Conservation (phyloP, 2,797 vertebrate species). For the Huso huso region DNA sequence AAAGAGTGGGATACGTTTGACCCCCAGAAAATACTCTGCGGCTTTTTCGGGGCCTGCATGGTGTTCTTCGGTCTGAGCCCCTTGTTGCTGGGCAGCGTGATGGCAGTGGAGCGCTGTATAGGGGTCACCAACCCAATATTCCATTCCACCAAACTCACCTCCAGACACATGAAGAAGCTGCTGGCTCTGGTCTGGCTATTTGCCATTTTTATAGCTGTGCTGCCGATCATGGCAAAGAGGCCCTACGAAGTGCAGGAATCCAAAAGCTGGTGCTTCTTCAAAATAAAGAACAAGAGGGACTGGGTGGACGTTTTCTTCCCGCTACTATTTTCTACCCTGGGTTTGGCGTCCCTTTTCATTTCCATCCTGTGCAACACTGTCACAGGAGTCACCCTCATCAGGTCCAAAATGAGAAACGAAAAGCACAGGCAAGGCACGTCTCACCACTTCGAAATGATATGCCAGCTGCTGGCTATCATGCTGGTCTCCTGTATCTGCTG, state of each 20-base stretch:
- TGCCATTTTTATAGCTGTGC: constrained; percentile 72
- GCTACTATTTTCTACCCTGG: constrained; percentile 80
- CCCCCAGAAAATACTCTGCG: constrained; percentile 70
- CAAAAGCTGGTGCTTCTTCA: constrained; percentile 92
- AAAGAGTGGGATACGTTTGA: constrained; percentile 81
- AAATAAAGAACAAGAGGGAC: constrained; percentile 67
- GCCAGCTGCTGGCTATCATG: constrained; percentile 93
- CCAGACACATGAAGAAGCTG: constrained; percentile 75
- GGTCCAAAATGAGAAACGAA: constrained; percentile 66
- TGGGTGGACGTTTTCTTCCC: constrained; percentile 83
- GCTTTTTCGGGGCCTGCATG: constrained; percentile 81
- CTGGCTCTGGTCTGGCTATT: constrained; percentile 76
- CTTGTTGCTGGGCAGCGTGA: constrained; percentile 80
- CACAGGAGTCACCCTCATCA: constrained; percentile 79
- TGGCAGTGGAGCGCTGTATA: constrained; percentile 87
- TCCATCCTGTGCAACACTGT: constrained; percentile 84
- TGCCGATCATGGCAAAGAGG: constrained; percentile 73
- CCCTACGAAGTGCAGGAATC: constrained; percentile 82
- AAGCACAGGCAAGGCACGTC: constrained; percentile 70
- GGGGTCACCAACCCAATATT: constrained; percentile 88
- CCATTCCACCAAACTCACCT: constrained; percentile 78
- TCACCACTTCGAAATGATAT: constrained; percentile 94
- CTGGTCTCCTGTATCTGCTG: constrained; percentile 92
- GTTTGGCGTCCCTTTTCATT: constrained; percentile 76
- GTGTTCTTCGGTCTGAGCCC: constrained; percentile 93